A percentile compares a stretch with the other conserved stretches of the same genome.
Conservation (phyloP, 2,113 vertebrate genomes). For the Elephantulus edwardii region DNA sequence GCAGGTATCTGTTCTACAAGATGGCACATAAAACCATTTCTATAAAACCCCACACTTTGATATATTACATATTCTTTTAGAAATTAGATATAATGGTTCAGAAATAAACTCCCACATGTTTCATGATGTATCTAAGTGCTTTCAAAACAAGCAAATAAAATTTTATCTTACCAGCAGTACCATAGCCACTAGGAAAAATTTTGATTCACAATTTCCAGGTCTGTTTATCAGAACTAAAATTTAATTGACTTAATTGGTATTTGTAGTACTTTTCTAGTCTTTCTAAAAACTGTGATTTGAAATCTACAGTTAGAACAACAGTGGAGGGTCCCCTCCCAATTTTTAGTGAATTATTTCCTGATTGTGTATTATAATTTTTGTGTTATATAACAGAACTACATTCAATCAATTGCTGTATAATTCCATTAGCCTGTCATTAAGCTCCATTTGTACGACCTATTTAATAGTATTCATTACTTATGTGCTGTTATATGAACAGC, state of each 20-base stretch:
- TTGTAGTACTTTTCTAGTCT: neutral
- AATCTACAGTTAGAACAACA: neutral
- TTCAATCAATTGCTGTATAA: neutral
- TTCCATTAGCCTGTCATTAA: neutral
- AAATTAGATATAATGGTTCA: neutral
- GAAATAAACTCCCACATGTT: constrained; percentile 13
- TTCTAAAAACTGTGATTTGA: neutral
- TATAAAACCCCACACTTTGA: neutral
- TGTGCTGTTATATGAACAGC: neutral
- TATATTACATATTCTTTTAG: neutral
- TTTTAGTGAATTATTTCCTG: neutral
- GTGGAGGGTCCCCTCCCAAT: neutral
- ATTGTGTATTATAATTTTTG: neutral
- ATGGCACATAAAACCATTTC: neutral
- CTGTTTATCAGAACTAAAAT: constrained; percentile 6
- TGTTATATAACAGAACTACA: neutral
- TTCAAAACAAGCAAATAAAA: constrained; percentile 37
- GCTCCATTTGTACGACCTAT: neutral
- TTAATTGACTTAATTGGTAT: neutral
- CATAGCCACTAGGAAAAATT: neutral
- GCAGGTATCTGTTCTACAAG: neutral
- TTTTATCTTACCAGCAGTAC: neutral
- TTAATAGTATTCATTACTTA: constrained; percentile 19
- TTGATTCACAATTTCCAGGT: constrained; percentile 13
- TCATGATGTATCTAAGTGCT: neutral